Evolutionary conservation across 2,797 vertebrate species (phyloP).

Genomic region (Bovichtus diacanthus): DNA sequence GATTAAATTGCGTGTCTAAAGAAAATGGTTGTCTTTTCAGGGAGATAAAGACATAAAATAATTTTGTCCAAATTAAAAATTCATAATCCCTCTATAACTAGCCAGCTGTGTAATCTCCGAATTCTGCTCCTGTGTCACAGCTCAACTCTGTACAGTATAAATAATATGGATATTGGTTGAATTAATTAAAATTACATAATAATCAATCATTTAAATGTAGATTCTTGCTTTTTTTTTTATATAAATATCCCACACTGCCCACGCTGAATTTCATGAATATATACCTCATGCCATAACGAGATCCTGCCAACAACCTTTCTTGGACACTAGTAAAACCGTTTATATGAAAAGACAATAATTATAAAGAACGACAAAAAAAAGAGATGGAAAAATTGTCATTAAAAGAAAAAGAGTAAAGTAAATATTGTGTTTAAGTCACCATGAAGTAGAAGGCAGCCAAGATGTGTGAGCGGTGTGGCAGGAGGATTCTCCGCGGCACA

Average conservation of each 20-base stretch:
- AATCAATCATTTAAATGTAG: constrained; percentile 26
- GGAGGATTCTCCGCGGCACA: constrained; percentile 20
- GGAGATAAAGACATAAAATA: background rate
- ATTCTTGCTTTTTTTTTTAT: background rate
- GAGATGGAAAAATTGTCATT: constrained; percentile 27
- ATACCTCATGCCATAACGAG: background rate
- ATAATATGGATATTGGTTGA: background rate
- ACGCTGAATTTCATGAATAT: background rate
- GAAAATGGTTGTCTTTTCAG: constrained; percentile 38
- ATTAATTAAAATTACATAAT: constrained; percentile 8
- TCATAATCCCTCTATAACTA: background rate
- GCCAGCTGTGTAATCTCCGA: constrained; percentile 2
- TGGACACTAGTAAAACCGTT: background rate
- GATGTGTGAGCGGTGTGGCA: constrained; percentile 21
- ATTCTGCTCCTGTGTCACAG: background rate
- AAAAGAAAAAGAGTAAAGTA: constrained; percentile 36
- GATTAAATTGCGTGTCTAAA: background rate
- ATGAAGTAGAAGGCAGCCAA: constrained; percentile 13
- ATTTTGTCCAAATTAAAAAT: constrained; percentile 43
- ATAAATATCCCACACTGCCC: constrained; percentile 4
- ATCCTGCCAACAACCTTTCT: background rate
- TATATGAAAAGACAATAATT: constrained; percentile 36
- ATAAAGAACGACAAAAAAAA: background rate
- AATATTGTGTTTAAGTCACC: constrained; percentile 42
- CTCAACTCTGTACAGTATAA: background rate